Evolutionary conservation across 2,888 invertebrate genomes (phyloP).

Genomic region (Netelia inedita): DNA sequence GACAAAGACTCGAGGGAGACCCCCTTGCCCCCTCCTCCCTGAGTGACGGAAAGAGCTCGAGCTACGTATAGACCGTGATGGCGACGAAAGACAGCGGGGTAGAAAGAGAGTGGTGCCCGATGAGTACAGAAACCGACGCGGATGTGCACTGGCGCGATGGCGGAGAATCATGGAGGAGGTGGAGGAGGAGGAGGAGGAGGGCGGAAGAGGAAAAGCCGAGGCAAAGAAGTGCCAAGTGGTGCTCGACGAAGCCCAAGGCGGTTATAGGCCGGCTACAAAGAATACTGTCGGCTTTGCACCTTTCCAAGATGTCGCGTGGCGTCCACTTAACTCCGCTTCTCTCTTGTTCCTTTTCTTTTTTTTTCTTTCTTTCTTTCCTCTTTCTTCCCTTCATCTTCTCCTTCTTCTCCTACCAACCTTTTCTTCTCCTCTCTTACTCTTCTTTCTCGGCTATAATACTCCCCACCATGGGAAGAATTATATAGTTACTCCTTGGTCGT

Average conservation of each 20-base stretch:
- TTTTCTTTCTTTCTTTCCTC: constrained; percentile 48
- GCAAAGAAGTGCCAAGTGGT: constrained; percentile 81
- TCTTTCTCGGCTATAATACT: neutral
- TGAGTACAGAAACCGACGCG: constrained; percentile 62
- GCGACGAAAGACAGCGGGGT: constrained; percentile 65
- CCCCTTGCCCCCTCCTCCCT: too few relatives aligned
- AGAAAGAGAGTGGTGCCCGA: constrained; percentile 60
- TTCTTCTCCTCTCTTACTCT: constrained; percentile 18
- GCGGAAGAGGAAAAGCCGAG: constrained; percentile 68
- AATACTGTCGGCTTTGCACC: constrained; percentile 85
- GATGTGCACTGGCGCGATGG: constrained; percentile 35
- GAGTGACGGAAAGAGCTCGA: constrained; percentile 68
- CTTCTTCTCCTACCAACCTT: constrained; percentile 40
- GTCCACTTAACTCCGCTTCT: constrained; percentile 69
- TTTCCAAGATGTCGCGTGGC: constrained; percentile 83
- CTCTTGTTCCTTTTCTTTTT: constrained; percentile 62
- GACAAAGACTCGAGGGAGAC: constrained; percentile 69
- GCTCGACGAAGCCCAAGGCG: constrained; percentile 77
- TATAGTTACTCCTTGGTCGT: neutral
- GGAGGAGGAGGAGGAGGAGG: constrained; percentile 34
- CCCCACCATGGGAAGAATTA: neutral
- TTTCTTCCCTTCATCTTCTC: constrained; percentile 33
- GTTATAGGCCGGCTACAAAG: constrained; percentile 82
- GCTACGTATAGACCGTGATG: constrained; percentile 50
- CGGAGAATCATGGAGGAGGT: constrained; percentile 48